These are phyloP conservation scores for Drosophila nasuta DNA, from an alignment of 1,140 invertebrate species.

Conservation along the genomic window DNA sequence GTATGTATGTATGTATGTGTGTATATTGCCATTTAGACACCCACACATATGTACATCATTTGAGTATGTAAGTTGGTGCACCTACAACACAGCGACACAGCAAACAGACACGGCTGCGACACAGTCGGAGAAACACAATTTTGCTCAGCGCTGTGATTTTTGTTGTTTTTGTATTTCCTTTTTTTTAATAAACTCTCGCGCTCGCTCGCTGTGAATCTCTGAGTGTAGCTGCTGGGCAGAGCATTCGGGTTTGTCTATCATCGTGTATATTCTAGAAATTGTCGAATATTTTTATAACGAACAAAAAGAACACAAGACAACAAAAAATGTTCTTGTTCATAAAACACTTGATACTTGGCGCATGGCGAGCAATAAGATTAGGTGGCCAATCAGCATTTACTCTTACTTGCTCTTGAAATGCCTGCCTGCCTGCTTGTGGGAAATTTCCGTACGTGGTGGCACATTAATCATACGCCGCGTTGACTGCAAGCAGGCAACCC, in stretches of 20 bases:
- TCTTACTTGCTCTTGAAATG: conserved; percentile 17
- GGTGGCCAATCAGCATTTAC: conserved; percentile 52
- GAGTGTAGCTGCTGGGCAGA: conserved; percentile 1
- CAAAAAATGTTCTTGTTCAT: conserved; percentile 31
- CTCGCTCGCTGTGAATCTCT: conserved; percentile 7
- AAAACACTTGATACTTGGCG: conserved; percentile 55
- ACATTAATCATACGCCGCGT: conserved; percentile 67
- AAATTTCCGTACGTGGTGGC: conserved; percentile 52
- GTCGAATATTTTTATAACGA: conserved; percentile 61
- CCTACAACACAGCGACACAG: conserved; percentile 4
- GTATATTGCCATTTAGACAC: conserved; percentile 39
- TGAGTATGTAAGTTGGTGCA: conserved; percentile 33
- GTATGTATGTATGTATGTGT: conserved; percentile 17
- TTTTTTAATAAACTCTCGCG: conserved; percentile 5
- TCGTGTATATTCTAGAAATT: conserved; percentile 71
- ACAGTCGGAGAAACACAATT: conserved; percentile 28
- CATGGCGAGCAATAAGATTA: conserved; percentile 58
- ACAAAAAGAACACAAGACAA: conserved; percentile 15
- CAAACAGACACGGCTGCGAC: conserved; percentile 18
- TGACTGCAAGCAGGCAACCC: conserved; percentile 28
- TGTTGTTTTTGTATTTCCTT: neutral
- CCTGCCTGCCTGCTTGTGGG: conserved; percentile 22
- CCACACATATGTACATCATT: conserved; percentile 34
- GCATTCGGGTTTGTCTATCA: conserved; percentile 53
- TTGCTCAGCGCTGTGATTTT: conserved; percentile 15